Evolutionary conservation across 2,113 vertebrate genomes (phyloP).

Genomic region (Bungarus multicinctus): DNA sequence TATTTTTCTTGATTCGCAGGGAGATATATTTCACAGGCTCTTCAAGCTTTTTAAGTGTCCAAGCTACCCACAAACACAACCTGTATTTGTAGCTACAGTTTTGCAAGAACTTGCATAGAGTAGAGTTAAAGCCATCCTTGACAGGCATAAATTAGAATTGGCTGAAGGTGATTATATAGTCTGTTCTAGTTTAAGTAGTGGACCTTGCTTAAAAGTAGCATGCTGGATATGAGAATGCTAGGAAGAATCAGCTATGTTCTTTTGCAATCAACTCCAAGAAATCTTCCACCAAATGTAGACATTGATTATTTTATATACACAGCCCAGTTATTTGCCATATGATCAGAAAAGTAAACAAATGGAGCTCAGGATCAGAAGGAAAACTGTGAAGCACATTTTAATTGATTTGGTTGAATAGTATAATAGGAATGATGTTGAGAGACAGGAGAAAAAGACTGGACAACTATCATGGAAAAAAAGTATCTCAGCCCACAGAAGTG

Average conservation of each 20-base stretch:
- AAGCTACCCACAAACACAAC: neutral
- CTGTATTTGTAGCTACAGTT: neutral
- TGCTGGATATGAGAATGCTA: neutral
- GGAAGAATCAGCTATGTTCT: neutral
- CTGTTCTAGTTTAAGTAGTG: neutral
- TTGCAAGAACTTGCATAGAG: neutral
- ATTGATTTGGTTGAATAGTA: neutral
- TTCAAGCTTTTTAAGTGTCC: neutral
- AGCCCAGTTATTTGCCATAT: neutral
- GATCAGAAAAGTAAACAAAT: neutral
- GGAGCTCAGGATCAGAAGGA: neutral
- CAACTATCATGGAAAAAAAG: neutral
- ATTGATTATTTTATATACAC: neutral
- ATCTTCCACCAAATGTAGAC: neutral
- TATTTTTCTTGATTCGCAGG: neutral
- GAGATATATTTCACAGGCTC: neutral
- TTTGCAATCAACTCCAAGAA: neutral
- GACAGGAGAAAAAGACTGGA: neutral
- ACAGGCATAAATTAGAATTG: neutral
- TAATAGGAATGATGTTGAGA: neutral
- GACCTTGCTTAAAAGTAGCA: neutral
- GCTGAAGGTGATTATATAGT: neutral
- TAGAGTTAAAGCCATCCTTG: neutral
- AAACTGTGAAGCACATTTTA: neutral
- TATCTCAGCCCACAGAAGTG: neutral